Percentiles rank a stretch among this genome's conserved stretches.
Conservation (phyloP, 2,797 vertebrate genomes). For the Ambastaia sidthimunki region DNA sequence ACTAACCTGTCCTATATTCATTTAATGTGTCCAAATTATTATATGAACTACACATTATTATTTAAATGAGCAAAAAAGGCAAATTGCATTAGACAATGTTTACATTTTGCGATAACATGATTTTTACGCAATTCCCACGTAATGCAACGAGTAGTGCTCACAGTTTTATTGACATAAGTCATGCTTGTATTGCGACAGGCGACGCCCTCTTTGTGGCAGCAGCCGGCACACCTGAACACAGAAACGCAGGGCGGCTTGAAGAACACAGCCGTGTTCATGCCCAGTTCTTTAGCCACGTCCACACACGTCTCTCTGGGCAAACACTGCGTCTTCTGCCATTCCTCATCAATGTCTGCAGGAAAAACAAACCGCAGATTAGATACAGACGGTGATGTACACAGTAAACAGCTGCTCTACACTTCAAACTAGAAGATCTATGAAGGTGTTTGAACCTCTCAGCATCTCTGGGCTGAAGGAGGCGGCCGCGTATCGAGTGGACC, state of each 20-base stretch:
- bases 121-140: conserved; percentile 25
- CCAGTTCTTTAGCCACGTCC: conserved; percentile 92
- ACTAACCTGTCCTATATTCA: too few relatives aligned
- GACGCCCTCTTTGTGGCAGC: conserved; percentile 93
- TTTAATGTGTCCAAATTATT: too few relatives aligned
- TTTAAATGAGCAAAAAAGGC: not conserved
- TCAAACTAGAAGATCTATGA: too few relatives aligned
- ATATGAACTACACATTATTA: too few relatives aligned
- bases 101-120: not conserved
- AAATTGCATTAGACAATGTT: not conserved
- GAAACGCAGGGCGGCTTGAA: conserved; percentile 97
- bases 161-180: conserved; percentile 92
- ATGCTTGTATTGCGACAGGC: conserved; percentile 90
- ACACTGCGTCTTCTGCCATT: conserved; percentile 96
- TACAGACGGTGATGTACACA: not conserved
- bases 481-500: conserved; percentile 92
- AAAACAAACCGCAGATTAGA: not conserved
- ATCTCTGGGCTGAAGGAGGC: conserved; percentile 91
- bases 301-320: conserved; percentile 93
- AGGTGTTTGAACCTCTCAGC: too few relatives aligned
- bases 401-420: too few relatives aligned
- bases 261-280: conserved; percentile 87
- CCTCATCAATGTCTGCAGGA: conserved; percentile 88
- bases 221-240: conserved; percentile 88
- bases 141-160: conserved; percentile 69